phyloP scores from a whole-genome alignment of 2,113 vertebrate genomes.

The Penelope pileata region DNA sequence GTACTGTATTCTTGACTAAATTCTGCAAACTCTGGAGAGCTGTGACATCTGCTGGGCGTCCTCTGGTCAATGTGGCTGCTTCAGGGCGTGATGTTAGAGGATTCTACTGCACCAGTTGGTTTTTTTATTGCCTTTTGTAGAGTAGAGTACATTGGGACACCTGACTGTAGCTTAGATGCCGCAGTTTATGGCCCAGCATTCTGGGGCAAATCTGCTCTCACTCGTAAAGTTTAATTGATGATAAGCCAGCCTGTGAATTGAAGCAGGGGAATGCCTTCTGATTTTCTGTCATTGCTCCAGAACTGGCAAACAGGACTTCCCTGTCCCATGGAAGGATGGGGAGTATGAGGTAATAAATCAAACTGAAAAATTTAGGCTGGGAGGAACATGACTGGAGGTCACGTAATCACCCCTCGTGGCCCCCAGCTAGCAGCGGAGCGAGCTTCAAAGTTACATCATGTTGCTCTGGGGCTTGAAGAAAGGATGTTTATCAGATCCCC shows the following conservation, averaged over 20 bases:
- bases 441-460: not conserved
- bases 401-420: accelerated
- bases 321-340: not conserved
- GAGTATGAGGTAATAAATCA: not conserved
- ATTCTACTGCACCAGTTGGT: not conserved
- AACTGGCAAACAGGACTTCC: not conserved
- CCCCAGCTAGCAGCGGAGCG: not conserved
- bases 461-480: not conserved
- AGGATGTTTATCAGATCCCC: not conserved
- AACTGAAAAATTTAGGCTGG: not conserved
- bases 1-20: not conserved
- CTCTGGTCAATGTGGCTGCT: accelerated
- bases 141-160: not conserved
- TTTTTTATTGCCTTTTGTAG: not conserved
- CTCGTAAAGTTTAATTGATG: not conserved
- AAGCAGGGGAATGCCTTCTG: not conserved
- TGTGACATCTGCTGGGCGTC: not conserved
- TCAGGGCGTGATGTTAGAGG: not conserved
- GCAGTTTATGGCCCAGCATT: not conserved
- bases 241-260: not conserved
- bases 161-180: not conserved
- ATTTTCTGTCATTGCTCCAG: not conserved
- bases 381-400: not conserved
- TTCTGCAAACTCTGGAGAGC: not conserved
- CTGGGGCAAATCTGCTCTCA: not conserved